Conservation (phyloP, 2,113 vertebrate species). For the Ia io region DNA sequence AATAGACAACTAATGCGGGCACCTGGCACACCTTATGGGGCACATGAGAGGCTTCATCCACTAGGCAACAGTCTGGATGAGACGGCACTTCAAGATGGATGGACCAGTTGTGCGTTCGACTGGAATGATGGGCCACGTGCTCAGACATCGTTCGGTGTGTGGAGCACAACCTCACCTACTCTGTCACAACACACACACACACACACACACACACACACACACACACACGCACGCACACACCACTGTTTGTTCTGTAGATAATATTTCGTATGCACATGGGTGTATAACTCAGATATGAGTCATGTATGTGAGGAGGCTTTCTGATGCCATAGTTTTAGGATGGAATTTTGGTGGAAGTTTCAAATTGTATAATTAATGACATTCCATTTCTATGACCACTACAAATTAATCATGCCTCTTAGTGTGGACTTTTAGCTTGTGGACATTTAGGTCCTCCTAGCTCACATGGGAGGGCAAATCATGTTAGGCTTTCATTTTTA, state of each 20-base stretch:
- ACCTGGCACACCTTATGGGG: not conserved
- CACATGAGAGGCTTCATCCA: not conserved
- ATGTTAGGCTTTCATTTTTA: slow-evolving; percentile 4
- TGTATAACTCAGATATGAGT: not conserved
- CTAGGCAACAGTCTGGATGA: not conserved
- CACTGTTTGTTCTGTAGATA: not conserved
- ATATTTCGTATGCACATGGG: not conserved
- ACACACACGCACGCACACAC: not conserved
- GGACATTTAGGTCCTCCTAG: not conserved
- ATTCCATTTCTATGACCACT: slow-evolving; percentile 53
- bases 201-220: not conserved
- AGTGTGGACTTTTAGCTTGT: slow-evolving; percentile 37
- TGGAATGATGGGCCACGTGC: not conserved
- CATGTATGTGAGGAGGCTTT: not conserved
- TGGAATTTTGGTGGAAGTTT: slow-evolving; percentile 42
- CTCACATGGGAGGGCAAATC: not conserved
- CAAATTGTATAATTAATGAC: slow-evolving; percentile 45
- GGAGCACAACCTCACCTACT: not conserved
- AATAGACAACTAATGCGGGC: not conserved
- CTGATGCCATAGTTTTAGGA: slow-evolving; percentile 1
- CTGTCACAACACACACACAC: not conserved
- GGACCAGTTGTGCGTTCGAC: not conserved
- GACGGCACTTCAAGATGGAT: not conserved
- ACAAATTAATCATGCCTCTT: slow-evolving; percentile 48
- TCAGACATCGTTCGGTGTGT: not conserved